These are phyloP conservation scores for Heliconius hewitsoni DNA, from an alignment of 1,140 invertebrate genomes.

Conservation along the genomic window DNA sequence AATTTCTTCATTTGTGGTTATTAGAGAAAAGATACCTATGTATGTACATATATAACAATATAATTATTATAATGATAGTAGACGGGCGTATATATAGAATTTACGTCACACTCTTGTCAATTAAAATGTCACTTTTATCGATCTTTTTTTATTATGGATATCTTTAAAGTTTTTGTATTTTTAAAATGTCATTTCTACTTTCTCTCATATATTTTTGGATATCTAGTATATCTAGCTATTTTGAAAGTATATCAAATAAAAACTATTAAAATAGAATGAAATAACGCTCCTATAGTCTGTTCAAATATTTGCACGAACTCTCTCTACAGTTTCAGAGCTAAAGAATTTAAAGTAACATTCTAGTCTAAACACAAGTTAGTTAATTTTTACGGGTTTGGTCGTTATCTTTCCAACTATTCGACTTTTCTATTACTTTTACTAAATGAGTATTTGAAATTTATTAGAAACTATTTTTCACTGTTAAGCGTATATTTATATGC, in stretches of 20 bases:
- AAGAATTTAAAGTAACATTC: slow-evolving; percentile 10
- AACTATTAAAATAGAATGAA: slow-evolving; percentile 6
- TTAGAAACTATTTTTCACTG: no score
- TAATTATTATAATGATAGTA: neutral
- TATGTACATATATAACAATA: neutral
- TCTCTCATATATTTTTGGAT: neutral
- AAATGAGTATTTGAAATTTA: no score
- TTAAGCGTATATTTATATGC: no score
- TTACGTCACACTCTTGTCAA: slow-evolving; percentile 1
- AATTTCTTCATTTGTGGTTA: slow-evolving; percentile 2
- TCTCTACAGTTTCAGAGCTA: slow-evolving; percentile 7
- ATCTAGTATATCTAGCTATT: no score
- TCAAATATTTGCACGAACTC: slow-evolving; percentile 18
- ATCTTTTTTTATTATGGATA: neutral
- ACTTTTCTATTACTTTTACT: no score
- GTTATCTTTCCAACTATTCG: no score
- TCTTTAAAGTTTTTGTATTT: neutral
- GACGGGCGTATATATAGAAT: neutral
- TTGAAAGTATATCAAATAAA: neutral
- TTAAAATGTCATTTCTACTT: neutral
- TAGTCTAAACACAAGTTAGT: neutral
- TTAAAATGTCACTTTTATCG: neutral
- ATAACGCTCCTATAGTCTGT: neutral
- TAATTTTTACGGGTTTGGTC: neutral
- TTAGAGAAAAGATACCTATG: neutral